Conservation (phyloP, 1,140 invertebrate species). For the Eciton burchellii region DNA sequence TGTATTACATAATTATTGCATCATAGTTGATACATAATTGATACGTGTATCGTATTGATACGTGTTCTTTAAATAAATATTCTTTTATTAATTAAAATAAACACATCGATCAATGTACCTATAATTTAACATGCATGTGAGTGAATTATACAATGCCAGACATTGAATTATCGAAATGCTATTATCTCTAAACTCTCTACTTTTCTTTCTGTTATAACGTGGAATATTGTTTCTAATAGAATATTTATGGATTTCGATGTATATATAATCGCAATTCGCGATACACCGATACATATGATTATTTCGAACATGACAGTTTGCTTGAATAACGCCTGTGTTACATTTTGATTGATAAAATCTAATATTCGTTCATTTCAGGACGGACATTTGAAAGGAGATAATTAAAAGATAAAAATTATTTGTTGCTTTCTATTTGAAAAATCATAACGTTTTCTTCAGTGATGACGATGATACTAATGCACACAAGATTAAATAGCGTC, state of each 20-base stretch:
- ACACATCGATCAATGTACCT: not conserved
- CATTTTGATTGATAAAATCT: not conserved
- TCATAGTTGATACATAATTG: not conserved
- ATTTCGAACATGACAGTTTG: not conserved
- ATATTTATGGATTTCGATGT: not conserved
- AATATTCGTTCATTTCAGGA: constrained; percentile 1
- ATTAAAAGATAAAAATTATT: constrained; percentile 7
- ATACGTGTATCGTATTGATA: too few species aligned
- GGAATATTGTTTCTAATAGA: not conserved
- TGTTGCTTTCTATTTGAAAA: not conserved
- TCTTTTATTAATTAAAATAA: not conserved
- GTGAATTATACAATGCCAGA: not conserved
- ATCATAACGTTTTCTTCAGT: not conserved
- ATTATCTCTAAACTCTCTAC: not conserved
- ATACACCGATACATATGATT: not conserved
- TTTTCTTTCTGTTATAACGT: not conserved
- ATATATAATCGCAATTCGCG: constrained; percentile 13
- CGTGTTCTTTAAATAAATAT: not conserved
- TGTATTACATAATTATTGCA: not conserved
- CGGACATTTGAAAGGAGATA: too few species aligned
- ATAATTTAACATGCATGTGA: not conserved
- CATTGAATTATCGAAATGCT: not conserved
- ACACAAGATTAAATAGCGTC: not conserved
- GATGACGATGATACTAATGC: not conserved
- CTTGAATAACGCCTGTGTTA: not conserved